phyloP scores from a whole-genome alignment of 2,113 vertebrate species.

The Nibea coibor region DNA sequence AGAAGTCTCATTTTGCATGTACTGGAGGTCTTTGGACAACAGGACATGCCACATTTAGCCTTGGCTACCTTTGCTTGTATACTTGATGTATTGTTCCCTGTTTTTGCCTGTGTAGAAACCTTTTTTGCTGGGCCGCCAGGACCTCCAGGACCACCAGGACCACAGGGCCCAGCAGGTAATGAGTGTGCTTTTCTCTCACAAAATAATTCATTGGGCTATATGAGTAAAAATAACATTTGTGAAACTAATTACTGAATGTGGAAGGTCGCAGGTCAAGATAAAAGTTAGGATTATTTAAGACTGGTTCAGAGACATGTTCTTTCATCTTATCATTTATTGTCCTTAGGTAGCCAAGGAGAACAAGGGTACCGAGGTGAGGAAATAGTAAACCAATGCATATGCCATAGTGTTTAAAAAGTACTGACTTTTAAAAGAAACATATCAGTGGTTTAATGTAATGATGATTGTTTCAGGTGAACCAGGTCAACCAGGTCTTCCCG shows the following conservation, averaged over 20 bases:
- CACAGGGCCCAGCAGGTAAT: slow-evolving; percentile 86
- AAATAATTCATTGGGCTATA: background rate
- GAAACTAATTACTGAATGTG: background rate
- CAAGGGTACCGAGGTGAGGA: slow-evolving; percentile 84
- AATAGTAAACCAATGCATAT: background rate
- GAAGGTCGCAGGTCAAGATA: background rate
- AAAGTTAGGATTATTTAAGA: background rate
- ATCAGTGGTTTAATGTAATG: background rate
- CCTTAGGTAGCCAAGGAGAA: slow-evolving; percentile 78
- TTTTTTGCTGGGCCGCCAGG: slow-evolving; percentile 91
- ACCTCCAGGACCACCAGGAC: slow-evolving; percentile 86
- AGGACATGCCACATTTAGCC: background rate
- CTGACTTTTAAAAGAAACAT: background rate
- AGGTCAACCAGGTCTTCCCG: slow-evolving; percentile 89
- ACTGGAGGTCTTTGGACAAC: background rate
- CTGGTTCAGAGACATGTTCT: background rate
- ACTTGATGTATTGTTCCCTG: background rate
- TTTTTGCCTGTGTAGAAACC: slow-evolving; percentile 80
- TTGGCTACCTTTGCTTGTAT: background rate
- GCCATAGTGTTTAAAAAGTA: background rate
- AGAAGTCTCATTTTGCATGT: rapidly evolving
- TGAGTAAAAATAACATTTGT: too few relatives aligned
- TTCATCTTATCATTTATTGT: slow-evolving; percentile 13
- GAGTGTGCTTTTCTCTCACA: background rate
- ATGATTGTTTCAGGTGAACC: slow-evolving; percentile 83